A percentile compares a stretch with the other conserved stretches of the same genome.
Conservation (phyloP, 2,113 vertebrate species). For the Zingel zingel region DNA sequence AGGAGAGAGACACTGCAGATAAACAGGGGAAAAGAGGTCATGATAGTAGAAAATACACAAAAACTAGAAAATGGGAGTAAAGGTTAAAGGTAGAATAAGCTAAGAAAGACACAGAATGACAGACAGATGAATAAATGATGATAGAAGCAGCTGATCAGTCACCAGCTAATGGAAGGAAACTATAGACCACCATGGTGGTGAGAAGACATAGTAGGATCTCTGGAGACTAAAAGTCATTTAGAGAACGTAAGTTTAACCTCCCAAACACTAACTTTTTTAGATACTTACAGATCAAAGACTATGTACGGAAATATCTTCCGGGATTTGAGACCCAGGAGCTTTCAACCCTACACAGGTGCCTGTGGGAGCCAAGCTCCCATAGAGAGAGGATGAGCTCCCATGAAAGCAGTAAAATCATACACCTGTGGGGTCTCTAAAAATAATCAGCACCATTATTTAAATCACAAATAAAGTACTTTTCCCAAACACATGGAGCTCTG, state of each 20-base stretch:
- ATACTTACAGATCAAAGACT: no score
- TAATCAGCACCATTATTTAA: no score
- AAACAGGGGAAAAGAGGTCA: background rate
- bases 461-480: no score
- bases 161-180: constrained; percentile 50
- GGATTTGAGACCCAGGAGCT: no score
- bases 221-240: constrained; percentile 46
- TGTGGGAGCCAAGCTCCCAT: no score
- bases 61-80: background rate
- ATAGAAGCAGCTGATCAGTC: constrained; percentile 48
- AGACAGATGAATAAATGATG: constrained; percentile 62
- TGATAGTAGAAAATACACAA: background rate
- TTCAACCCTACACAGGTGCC: no score
- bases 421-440: no score
- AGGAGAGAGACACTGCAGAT: background rate
- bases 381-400: no score
- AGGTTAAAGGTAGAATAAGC: constrained; percentile 11
- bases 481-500: no score
- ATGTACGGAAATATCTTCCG: no score
- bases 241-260: background rate
- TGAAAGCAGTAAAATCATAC: no score
- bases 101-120: constrained; percentile 14
- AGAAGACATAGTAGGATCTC: constrained; percentile 14
- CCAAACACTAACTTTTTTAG: no score
- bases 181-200: constrained; percentile 17